These are phyloP conservation scores for Lepidochitona cinerea DNA, from an alignment of 2,888 invertebrate genomes.

Conservation along the genomic window DNA sequence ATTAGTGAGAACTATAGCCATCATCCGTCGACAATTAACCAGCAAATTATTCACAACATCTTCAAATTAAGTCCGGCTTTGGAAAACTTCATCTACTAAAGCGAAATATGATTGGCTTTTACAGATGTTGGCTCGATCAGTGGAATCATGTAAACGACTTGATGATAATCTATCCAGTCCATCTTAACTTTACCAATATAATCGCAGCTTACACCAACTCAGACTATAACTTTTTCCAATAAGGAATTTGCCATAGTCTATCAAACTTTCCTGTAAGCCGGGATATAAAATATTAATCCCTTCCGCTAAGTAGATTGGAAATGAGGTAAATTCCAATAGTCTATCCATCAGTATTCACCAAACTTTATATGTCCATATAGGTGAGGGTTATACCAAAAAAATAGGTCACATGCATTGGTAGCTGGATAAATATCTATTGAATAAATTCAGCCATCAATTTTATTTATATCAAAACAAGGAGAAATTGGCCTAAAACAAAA, in stretches of 20 bases:
- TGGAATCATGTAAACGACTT: neutral
- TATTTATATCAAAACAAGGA: too few species aligned
- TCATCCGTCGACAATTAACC: neutral
- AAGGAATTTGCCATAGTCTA: neutral
- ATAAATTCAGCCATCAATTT: too few species aligned
- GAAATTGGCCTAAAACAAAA: too few species aligned
- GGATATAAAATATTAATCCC: neutral
- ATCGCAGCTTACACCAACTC: neutral
- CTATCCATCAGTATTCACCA: too few species aligned
- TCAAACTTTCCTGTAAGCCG: neutral
- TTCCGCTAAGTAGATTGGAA: neutral
- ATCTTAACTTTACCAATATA: neutral
- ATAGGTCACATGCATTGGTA: neutral
- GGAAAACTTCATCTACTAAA: constrained; percentile 3
- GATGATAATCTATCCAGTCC: neutral
- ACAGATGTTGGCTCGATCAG: neutral
- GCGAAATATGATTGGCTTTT: neutral
- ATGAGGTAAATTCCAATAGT: too few species aligned
- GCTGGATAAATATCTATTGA: too few species aligned
- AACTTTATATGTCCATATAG: too few species aligned
- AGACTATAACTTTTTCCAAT: neutral
- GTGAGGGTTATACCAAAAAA: too few species aligned
- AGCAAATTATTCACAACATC: neutral
- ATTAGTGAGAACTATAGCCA: neutral
- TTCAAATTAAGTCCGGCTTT: neutral